phyloP scores from a whole-genome alignment of 2,888 invertebrate species.

The Drosophila lutescens region DNA sequence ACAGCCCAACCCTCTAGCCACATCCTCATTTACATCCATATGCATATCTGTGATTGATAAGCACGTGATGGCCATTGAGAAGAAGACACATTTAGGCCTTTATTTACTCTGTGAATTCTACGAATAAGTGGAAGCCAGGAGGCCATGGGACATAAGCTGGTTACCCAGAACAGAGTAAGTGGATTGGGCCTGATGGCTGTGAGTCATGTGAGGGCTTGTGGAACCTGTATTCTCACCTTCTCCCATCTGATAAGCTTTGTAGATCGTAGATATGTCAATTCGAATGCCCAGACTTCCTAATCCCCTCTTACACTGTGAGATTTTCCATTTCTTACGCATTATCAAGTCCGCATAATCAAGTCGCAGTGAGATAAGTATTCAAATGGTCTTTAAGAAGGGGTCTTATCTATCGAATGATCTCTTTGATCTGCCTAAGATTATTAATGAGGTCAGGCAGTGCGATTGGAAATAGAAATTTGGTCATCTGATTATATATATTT shows the following conservation, averaged over 20 bases:
- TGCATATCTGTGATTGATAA: constrained; percentile 71
- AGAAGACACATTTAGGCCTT: constrained; percentile 49
- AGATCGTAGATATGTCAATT: constrained; percentile 65
- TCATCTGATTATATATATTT: not conserved
- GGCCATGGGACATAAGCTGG: constrained; percentile 22
- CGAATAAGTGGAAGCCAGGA: constrained; percentile 29
- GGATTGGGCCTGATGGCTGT: constrained; percentile 31
- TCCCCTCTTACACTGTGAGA: constrained; percentile 60
- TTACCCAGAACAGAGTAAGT: constrained; percentile 35
- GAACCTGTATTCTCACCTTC: constrained; percentile 43
- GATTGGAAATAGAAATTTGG: constrained; percentile 1
- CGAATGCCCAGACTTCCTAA: constrained; percentile 56
- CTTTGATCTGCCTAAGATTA: constrained; percentile 25
- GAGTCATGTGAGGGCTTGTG: constrained; percentile 30
- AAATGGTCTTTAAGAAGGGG: constrained; percentile 13
- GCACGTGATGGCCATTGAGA: constrained; percentile 66
- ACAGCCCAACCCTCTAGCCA: not conserved
- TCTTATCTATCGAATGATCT: constrained; percentile 29
- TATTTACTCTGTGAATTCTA: constrained; percentile 34
- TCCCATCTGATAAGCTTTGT: constrained; percentile 32
- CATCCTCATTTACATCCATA: constrained; percentile 10
- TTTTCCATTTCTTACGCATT: constrained; percentile 25
- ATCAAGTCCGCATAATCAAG: constrained; percentile 7
- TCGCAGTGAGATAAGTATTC: constrained; percentile 19
- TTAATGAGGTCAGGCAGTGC: constrained; percentile 3